Evolutionary conservation across 2,113 vertebrate species (phyloP).

Genomic region (Lepus europaeus): DNA sequence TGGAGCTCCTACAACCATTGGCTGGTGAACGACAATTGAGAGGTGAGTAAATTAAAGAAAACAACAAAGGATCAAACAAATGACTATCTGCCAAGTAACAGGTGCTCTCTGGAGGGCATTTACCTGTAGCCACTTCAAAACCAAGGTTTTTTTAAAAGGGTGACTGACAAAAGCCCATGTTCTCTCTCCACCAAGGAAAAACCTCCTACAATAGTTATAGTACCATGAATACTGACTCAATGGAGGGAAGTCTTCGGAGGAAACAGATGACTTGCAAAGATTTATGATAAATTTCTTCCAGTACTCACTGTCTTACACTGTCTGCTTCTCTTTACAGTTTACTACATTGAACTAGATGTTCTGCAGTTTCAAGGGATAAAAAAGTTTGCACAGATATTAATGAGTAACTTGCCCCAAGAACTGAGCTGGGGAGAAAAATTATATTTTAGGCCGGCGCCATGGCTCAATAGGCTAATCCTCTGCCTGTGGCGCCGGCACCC

Average conservation of each 20-base stretch:
- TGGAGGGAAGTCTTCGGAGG: neutral
- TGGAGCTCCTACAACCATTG: neutral
- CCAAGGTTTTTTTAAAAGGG: neutral
- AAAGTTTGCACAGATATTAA: neutral
- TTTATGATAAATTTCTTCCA: neutral
- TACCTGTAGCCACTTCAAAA: neutral
- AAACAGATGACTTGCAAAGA: neutral
- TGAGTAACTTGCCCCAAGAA: neutral
- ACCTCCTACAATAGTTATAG: neutral
- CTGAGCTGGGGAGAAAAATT: neutral
- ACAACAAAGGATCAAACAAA: neutral
- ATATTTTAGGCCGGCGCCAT: neutral
- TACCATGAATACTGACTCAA: neutral
- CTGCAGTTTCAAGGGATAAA: neutral
- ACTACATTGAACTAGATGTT: neutral
- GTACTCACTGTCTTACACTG: too few species aligned
- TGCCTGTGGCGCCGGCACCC: too few species aligned
- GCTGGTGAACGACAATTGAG: neutral
- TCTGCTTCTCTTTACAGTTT: neutral
- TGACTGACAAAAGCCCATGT: neutral
- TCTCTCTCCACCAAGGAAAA: neutral
- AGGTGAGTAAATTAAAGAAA: neutral
- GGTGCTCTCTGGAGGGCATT: conserved; percentile 23
- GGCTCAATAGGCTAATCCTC: too few species aligned
- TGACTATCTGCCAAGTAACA: neutral